phyloP scores from a whole-genome alignment of 2,113 vertebrate species.

The Castor canadensis region DNA sequence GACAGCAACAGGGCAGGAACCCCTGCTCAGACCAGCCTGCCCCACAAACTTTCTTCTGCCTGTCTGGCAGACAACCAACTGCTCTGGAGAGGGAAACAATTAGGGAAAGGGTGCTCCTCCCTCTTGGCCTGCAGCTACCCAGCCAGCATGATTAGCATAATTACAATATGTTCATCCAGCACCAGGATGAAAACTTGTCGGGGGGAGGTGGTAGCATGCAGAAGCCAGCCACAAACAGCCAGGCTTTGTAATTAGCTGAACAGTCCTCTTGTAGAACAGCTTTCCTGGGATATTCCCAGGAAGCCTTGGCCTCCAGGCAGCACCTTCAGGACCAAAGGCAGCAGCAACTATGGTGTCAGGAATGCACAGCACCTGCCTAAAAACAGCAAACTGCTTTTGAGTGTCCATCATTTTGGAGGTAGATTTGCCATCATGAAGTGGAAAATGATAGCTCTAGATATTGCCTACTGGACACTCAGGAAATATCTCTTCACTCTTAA shows the following conservation, averaged over 20 bases:
- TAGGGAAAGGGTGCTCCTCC: constrained; percentile 70
- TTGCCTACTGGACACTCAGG: neutral
- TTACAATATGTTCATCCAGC: constrained; percentile 79
- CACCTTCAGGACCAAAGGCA: neutral
- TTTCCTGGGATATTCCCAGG: constrained; percentile 65
- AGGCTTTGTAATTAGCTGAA: constrained; percentile 79
- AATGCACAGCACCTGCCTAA: neutral
- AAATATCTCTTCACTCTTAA: neutral
- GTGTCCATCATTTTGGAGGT: neutral
- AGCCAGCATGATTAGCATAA: constrained; percentile 83
- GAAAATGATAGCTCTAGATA: neutral
- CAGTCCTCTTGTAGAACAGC: constrained; percentile 73
- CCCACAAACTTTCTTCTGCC: neutral
- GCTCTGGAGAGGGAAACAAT: constrained; percentile 73
- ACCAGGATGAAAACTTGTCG: constrained; percentile 75
- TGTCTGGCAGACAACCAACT: constrained; percentile 43
- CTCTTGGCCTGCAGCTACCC: constrained; percentile 73
- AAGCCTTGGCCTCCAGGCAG: constrained; percentile 66
- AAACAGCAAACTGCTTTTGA: neutral
- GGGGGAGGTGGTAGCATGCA: constrained; percentile 60
- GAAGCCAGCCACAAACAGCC: constrained; percentile 80
- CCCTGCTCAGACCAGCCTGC: neutral
- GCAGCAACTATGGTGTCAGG: rapidly evolving
- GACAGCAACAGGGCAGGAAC: neutral
- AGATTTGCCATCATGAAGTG: neutral